These are phyloP conservation scores for Luperina testacea DNA, from an alignment of 2,888 invertebrate genomes.

Conservation along the genomic window DNA sequence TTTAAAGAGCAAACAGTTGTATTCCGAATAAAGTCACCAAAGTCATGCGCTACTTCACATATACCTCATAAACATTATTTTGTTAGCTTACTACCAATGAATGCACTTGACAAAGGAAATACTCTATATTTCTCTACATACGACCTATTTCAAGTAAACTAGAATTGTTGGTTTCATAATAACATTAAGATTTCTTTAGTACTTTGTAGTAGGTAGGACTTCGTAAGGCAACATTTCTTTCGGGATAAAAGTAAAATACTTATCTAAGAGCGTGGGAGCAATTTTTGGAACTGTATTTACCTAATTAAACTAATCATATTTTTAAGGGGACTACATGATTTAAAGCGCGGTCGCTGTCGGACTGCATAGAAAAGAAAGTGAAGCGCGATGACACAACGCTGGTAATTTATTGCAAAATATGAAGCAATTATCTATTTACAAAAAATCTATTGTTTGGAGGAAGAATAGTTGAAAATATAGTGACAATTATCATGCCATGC, in stretches of 20 bases:
- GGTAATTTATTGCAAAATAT: no score
- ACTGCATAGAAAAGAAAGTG: no score
- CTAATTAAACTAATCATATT: no score
- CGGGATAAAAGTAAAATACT: neutral
- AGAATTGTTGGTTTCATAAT: conserved; percentile 5
- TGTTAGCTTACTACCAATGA: conserved; percentile 44
- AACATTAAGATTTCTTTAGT: neutral
- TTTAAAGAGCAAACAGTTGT: conserved; percentile 20
- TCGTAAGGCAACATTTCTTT: neutral
- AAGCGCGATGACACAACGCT: no score
- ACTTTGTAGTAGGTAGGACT: neutral
- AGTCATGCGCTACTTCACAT: conserved; percentile 7
- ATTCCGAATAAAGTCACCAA: conserved; percentile 21
- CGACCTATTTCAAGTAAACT: conserved; percentile 21
- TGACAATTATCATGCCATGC: no score
- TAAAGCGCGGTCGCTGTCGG: no score
- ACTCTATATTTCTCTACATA: conserved; percentile 29
- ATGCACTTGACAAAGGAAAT: conserved; percentile 42
- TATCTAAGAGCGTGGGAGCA: neutral
- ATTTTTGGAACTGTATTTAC: neutral
- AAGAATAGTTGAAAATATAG: neutral
- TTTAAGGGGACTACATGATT: no score
- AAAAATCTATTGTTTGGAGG: no score
- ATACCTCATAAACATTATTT: conserved; percentile 38
- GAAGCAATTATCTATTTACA: no score